Percentiles rank a stretch among this genome's conserved stretches.
phyloP scores from a whole-genome alignment of 2,888 invertebrate genomes.

The Archaeoteleia sp. region DNA sequence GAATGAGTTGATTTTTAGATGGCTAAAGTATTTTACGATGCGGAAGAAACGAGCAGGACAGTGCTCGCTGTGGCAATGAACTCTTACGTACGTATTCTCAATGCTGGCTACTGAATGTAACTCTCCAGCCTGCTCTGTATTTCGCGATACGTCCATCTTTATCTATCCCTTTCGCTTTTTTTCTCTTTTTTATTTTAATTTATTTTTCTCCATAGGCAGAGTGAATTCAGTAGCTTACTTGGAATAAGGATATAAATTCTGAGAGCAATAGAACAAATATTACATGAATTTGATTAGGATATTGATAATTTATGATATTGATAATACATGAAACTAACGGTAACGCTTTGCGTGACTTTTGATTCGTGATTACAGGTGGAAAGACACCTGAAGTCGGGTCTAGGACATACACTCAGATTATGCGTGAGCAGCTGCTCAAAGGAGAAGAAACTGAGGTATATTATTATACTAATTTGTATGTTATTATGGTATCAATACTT shows the following conservation, averaged over 20 bases:
- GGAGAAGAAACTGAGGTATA: conserved; percentile 94
- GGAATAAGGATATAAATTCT: conserved; percentile 65
- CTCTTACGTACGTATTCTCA: conserved; percentile 73
- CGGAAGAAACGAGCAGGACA: conserved; percentile 73
- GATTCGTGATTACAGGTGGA: conserved; percentile 86
- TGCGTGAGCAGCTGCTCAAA: conserved; percentile 94
- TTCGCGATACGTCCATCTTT: not conserved
- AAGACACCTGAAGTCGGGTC: conserved; percentile 98
- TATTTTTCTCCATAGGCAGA: conserved; percentile 52
- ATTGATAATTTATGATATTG: conserved; percentile 54
- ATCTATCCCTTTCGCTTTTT: conserved; percentile 7
- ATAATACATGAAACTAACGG: conserved; percentile 65
- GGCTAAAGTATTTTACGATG: conserved; percentile 73
- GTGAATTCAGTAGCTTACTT: conserved; percentile 72
- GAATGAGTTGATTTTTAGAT: conserved; percentile 75
- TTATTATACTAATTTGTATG: conserved; percentile 43
- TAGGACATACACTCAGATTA: conserved; percentile 96
- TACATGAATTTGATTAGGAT: conserved; percentile 62
- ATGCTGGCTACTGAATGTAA: conserved; percentile 69
- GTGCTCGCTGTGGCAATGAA: conserved; percentile 70
- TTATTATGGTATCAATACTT: no score
- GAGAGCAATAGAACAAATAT: conserved; percentile 64
- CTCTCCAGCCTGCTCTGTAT: conserved; percentile 34
- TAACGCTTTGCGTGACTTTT: conserved; percentile 74
- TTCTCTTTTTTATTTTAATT: conserved; percentile 12